Conservation (phyloP, 2,797 vertebrate genomes). For the Crocodylus rhombifer region DNA sequence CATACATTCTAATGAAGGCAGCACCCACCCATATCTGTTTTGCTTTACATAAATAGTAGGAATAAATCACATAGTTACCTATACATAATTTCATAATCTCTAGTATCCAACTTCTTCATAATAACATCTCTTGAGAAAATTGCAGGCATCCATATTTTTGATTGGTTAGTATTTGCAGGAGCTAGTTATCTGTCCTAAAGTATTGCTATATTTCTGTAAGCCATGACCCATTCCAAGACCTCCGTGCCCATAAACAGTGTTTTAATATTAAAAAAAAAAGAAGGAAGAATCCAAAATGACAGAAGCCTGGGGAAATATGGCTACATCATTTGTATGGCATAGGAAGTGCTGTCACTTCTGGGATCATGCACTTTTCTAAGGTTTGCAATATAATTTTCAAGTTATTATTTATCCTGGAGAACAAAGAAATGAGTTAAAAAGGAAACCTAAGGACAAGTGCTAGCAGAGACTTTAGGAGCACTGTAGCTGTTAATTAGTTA, state of each 20-base stretch:
- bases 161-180: background rate
- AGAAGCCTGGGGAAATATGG: background rate
- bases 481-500: slow-evolving; percentile 44
- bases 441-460: background rate
- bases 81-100: background rate
- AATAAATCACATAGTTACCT: background rate
- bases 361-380: background rate
- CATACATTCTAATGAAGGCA: background rate
- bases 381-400: slow-evolving; percentile 13
- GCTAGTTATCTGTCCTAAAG: background rate
- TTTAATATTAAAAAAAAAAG: background rate
- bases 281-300: background rate
- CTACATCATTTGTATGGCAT: background rate
- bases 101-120: background rate
- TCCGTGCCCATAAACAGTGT: background rate
- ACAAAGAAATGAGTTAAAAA: slow-evolving; percentile 17
- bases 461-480: background rate
- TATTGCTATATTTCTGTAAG: accelerated
- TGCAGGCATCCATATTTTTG: background rate
- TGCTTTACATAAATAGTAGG: background rate
- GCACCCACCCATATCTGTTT: background rate
- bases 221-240: background rate
- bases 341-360: accelerated
- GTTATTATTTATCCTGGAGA: slow-evolving; percentile 28
- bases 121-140: background rate